Conservation (phyloP, 2,888 invertebrate genomes). For the Anoncus sp. region DNA sequence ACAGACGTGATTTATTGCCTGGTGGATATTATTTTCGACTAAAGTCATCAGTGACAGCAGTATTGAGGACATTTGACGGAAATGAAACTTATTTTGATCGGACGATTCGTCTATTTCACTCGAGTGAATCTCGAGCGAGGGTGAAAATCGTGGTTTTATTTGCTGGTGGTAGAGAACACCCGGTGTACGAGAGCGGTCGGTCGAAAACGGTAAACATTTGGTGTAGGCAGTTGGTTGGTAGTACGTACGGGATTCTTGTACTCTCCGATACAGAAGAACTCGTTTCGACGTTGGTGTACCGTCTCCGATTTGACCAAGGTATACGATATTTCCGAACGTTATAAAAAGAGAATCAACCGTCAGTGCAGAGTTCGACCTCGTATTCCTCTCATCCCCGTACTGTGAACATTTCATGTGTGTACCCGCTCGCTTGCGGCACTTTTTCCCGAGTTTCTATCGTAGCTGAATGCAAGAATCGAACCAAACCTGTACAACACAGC, state of each 20-base stretch:
- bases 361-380: slow-evolving; percentile 35
- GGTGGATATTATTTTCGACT: neutral
- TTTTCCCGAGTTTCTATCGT: slow-evolving; percentile 40
- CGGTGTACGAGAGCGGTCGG: slow-evolving; percentile 20
- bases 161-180: slow-evolving; percentile 8
- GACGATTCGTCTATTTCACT: slow-evolving; percentile 11
- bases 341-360: slow-evolving; percentile 21
- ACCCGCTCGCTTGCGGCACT: slow-evolving; percentile 44
- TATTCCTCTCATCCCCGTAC: neutral
- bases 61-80: neutral
- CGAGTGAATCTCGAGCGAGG: neutral
- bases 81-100: slow-evolving; percentile 11
- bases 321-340: slow-evolving; percentile 18
- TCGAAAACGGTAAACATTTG: slow-evolving; percentile 42
- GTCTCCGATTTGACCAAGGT: slow-evolving; percentile 24
- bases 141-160: slow-evolving; percentile 37
- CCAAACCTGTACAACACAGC: slow-evolving; percentile 15
- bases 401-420: slow-evolving; percentile 34
- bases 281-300: slow-evolving; percentile 27
- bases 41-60: slow-evolving; percentile 7
- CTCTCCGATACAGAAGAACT: slow-evolving; percentile 24
- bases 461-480: slow-evolving; percentile 43
- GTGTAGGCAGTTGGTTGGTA: slow-evolving; percentile 2
- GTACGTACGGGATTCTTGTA: neutral
- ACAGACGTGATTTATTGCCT: neutral